A percentile compares a stretch with the other conserved stretches of the same genome.
These are phyloP conservation scores for Tympanuchus pallidicinctus DNA, from an alignment of 2,113 vertebrate species.

Conservation along the genomic window DNA sequence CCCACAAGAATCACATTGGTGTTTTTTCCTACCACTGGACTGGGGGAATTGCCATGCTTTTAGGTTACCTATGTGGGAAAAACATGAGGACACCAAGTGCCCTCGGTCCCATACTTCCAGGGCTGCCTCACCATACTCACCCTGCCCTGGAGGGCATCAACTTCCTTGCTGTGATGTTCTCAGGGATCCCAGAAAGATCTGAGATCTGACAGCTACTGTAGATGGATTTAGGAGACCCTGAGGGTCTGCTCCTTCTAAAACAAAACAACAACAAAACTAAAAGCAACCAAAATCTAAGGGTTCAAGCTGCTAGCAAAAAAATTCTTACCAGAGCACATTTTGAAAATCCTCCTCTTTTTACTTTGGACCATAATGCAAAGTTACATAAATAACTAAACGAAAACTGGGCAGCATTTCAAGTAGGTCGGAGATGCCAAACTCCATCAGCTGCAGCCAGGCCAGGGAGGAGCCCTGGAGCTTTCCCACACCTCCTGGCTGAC, in stretches of 20 bases:
- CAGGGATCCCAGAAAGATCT: background rate
- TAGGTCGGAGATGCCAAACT: background rate
- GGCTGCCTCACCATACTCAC: background rate
- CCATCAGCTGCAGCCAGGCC: constrained; percentile 1
- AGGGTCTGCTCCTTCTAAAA: background rate
- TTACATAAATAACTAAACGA: background rate
- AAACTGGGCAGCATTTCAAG: background rate
- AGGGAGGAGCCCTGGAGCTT: background rate
- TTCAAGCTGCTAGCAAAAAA: background rate
- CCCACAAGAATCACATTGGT: background rate
- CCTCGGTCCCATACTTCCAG: background rate
- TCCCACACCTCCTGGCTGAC: background rate
- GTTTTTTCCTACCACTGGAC: background rate
- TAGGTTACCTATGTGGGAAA: background rate
- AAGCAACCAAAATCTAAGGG: background rate
- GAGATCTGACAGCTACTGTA: background rate
- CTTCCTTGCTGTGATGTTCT: rapidly evolving
- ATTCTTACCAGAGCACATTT: background rate
- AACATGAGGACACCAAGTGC: background rate
- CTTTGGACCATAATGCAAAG: background rate
- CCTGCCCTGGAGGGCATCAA: background rate
- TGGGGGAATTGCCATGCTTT: background rate
- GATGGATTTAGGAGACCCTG: background rate
- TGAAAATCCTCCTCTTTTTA: background rate
- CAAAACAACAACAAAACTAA: background rate